These are phyloP conservation scores for Proisotoma minuta DNA, from an alignment of 2,888 invertebrate genomes.

Conservation along the genomic window DNA sequence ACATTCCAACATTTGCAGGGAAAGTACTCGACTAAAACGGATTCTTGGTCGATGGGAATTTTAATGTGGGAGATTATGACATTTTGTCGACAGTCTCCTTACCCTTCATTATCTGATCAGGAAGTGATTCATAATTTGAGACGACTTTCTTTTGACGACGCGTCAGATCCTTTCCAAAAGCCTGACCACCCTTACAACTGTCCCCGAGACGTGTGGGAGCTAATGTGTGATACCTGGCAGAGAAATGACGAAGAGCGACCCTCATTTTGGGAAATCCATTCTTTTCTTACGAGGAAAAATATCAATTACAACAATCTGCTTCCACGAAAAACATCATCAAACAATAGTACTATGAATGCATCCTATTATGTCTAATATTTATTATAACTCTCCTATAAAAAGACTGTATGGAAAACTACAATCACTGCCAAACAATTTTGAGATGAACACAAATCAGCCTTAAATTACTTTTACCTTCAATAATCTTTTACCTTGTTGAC, in stretches of 20 bases:
- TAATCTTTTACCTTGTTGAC: too few relatives aligned
- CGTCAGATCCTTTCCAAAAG: constrained; percentile 51
- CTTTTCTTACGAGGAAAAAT: constrained; percentile 71
- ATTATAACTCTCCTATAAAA: too few relatives aligned
- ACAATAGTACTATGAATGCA: too few relatives aligned
- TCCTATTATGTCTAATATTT: too few relatives aligned
- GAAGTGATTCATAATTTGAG: constrained; percentile 69
- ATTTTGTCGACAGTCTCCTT: constrained; percentile 71
- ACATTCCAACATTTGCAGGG: constrained; percentile 65
- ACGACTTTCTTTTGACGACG: constrained; percentile 59
- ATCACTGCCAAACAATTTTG: too few relatives aligned
- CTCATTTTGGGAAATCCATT: constrained; percentile 79
- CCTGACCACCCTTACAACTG: constrained; percentile 68
- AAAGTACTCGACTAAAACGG: constrained; percentile 80
- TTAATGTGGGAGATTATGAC: constrained; percentile 82
- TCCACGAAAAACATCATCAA: too few relatives aligned
- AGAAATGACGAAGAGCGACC: constrained; percentile 74
- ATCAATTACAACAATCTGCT: too few relatives aligned
- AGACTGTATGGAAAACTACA: too few relatives aligned
- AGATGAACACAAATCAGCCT: too few relatives aligned
- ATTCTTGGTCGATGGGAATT: constrained; percentile 89
- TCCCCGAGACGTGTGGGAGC: constrained; percentile 81
- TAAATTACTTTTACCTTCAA: too few relatives aligned
- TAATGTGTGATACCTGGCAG: constrained; percentile 90
- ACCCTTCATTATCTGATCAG: constrained; percentile 67